A percentile compares a stretch with the other conserved stretches of the same genome.
Conservation (phyloP, 2,113 vertebrate genomes). For the Poecilia latipinna region DNA sequence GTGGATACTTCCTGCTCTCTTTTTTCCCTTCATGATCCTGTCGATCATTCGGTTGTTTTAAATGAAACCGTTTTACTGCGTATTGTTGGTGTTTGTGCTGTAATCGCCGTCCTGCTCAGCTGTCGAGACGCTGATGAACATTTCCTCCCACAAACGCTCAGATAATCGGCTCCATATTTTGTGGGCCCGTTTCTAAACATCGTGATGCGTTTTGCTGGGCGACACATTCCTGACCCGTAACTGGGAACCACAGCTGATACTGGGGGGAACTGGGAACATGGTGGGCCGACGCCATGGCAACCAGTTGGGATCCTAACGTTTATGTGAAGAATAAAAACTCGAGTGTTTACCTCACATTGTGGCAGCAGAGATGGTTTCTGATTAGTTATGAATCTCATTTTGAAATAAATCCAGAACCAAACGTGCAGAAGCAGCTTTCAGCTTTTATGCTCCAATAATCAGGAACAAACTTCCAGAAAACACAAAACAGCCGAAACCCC, state of each 20-base stretch:
- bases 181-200: conserved; percentile 51
- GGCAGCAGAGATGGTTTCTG: neutral
- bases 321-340: neutral
- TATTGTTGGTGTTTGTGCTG: too few species aligned
- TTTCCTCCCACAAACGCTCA: conserved; percentile 47
- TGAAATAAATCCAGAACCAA: too few species aligned
- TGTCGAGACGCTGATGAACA: conserved; percentile 17
- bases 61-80: too few species aligned
- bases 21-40: too few species aligned
- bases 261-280: conserved; percentile 30
- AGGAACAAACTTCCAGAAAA: too few species aligned
- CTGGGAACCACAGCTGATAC: conserved; percentile 58
- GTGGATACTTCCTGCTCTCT: too few species aligned
- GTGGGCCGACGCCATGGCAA: conserved; percentile 54
- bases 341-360: neutral
- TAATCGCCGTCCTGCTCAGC: too few species aligned
- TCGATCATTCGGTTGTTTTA: too few species aligned
- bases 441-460: too few species aligned
- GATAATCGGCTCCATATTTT: conserved; percentile 67
- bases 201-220: conserved; percentile 39
- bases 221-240: conserved; percentile 59
- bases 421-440: too few species aligned
- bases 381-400: too few species aligned
- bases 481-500: too few species aligned
- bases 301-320: conserved; percentile 10